Evolutionary conservation across 64 coral and sea anemone genomes (phyloP).

Genomic region (Dendronephthya gigantea): DNA sequence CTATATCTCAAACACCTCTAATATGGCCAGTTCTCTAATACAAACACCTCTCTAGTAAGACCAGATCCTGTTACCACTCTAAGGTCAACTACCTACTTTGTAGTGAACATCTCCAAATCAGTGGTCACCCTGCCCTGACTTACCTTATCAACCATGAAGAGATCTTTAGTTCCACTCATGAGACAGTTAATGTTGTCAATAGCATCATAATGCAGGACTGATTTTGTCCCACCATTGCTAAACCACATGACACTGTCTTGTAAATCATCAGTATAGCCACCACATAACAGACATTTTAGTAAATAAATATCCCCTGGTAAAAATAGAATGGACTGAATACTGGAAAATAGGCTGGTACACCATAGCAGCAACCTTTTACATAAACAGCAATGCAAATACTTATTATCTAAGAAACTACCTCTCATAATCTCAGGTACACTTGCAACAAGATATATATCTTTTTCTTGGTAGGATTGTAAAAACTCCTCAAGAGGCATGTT

Average conservation of each 20-base stretch:
- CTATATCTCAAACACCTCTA: no score
- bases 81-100: no score
- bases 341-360: no score
- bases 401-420: conserved; percentile 22
- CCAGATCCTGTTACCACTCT: no score
- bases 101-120: not conserved
- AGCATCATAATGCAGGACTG: conserved; percentile 89
- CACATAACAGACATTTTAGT: conserved; percentile 64
- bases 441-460: conserved; percentile 89
- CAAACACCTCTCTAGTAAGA: not conserved
- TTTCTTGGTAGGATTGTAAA: conserved; percentile 63
- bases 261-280: conserved; percentile 47
- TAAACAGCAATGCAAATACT: no score
- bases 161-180: conserved; percentile 88
- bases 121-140: no score
- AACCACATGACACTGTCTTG: conserved; percentile 99
- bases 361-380: no score
- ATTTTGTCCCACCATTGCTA: conserved; percentile 96
- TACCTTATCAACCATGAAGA: conserved; percentile 94
- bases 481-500: conserved; percentile 85
- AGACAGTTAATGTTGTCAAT: conserved; percentile 99
- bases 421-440: conserved; percentile 65
- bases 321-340: no score
- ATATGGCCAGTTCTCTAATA: no score
- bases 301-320: conserved; percentile 68